phyloP scores from a whole-genome alignment of 1,140 invertebrate genomes.

The Diplogasteroides magnus region DNA sequence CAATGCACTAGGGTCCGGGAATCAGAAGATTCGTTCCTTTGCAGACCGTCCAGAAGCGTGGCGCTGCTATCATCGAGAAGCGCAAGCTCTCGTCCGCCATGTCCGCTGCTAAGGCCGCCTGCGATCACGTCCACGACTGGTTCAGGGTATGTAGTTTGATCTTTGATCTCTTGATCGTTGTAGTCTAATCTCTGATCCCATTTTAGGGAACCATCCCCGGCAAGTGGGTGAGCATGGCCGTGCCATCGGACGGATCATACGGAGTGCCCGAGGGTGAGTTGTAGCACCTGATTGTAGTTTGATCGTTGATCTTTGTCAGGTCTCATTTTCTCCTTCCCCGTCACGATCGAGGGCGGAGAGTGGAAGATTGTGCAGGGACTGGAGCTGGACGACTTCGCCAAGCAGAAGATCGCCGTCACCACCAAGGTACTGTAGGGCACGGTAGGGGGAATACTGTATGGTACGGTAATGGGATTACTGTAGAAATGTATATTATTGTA shows the following conservation, averaged over 20 bases:
- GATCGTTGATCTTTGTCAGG: background rate
- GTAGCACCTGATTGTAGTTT: constrained; percentile 4
- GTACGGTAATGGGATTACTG: background rate
- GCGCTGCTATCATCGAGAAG: constrained; percentile 90
- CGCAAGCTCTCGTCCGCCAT: constrained; percentile 97
- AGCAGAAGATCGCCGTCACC: constrained; percentile 75
- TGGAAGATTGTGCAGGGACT: constrained; percentile 85
- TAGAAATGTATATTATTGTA: background rate
- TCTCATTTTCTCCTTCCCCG: constrained; percentile 75
- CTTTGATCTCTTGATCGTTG: background rate
- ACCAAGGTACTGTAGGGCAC: constrained; percentile 60
- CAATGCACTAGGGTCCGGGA: no score
- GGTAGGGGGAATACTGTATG: background rate
- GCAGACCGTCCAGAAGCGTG: constrained; percentile 89
- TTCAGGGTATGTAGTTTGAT: constrained; percentile 53
- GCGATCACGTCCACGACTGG: constrained; percentile 93
- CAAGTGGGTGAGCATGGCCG: constrained; percentile 87
- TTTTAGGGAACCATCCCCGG: background rate
- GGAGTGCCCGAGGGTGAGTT: constrained; percentile 54
- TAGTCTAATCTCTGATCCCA: background rate
- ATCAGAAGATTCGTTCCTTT: constrained; percentile 11
- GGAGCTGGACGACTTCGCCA: constrained; percentile 74
- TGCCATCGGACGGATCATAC: constrained; percentile 86
- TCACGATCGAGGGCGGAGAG: constrained; percentile 63
- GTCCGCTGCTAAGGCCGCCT: constrained; percentile 92